These are phyloP conservation scores for Periparus ater DNA, from an alignment of 2,797 vertebrate species.

Conservation along the genomic window DNA sequence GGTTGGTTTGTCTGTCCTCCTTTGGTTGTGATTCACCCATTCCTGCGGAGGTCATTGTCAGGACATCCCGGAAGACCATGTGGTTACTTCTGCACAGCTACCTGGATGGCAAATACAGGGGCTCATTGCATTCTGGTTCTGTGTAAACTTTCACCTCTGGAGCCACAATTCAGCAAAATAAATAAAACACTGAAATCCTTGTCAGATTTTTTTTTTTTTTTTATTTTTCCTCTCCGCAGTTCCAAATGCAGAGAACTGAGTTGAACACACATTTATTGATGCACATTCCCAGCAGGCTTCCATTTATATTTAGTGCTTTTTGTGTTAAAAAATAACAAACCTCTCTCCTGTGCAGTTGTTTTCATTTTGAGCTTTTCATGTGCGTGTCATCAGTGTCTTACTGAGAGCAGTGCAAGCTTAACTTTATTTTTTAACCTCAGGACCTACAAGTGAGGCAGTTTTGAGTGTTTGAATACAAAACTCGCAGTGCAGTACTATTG, in stretches of 20 bases:
- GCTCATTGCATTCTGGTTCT: slow-evolving; percentile 36
- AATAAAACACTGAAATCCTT: slow-evolving; percentile 57
- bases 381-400: slow-evolving; percentile 40
- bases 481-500: not conserved
- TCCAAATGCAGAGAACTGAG: not conserved
- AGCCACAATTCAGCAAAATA: slow-evolving; percentile 25
- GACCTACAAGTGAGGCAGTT: slow-evolving; percentile 1
- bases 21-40: not conserved
- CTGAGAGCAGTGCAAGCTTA: not conserved
- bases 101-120: slow-evolving; percentile 26
- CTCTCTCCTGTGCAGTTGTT: slow-evolving; percentile 50
- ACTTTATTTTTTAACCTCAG: not conserved
- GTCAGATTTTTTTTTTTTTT: not conserved
- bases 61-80: not conserved
- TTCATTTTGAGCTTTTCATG: slow-evolving; percentile 63
- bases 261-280: slow-evolving; percentile 52
- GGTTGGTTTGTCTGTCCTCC: slow-evolving; percentile 32
- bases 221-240: not conserved
- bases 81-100: not conserved
- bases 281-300: slow-evolving; percentile 47
- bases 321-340: not conserved
- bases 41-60: slow-evolving; percentile 30
- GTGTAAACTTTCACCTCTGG: slow-evolving; percentile 27
- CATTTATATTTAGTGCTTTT: slow-evolving; percentile 41
- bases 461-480: slow-evolving; percentile 32